Evolutionary conservation across 2,888 invertebrate species (phyloP).

Genomic region (Clitarchus hookeri): DNA sequence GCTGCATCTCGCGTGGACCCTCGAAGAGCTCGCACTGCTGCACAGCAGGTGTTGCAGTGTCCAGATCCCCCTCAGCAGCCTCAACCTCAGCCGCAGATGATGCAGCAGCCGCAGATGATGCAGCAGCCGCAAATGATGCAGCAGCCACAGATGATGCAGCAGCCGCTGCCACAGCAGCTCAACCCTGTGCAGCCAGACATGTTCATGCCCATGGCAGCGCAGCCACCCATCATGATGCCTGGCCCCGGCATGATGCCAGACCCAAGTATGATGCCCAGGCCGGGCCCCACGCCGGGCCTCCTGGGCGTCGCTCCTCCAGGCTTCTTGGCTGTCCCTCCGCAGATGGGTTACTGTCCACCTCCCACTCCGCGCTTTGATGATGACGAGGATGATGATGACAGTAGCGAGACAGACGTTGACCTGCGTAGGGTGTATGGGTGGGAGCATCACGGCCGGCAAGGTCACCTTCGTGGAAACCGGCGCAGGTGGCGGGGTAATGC

Average conservation of each 20-base stretch:
- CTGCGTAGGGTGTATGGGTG: slow-evolving; percentile 30
- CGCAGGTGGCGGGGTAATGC: neutral
- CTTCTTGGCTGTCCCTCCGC: neutral
- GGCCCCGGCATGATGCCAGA: slow-evolving; percentile 24
- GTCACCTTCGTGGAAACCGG: neutral
- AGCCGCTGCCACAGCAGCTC: neutral
- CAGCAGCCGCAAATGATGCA: neutral
- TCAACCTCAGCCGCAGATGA: neutral
- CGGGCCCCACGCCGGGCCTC: slow-evolving; percentile 31
- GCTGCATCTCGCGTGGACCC: slow-evolving; percentile 20
- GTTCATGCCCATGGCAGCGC: neutral
- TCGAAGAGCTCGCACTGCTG: slow-evolving; percentile 16
- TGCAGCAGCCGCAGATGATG: neutral
- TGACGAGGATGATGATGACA: neutral
- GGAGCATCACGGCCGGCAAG: neutral
- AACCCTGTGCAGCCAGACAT: neutral
- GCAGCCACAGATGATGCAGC: neutral
- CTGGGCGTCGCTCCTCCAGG: slow-evolving; percentile 31
- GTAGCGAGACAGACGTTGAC: slow-evolving; percentile 31
- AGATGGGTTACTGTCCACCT: slow-evolving; percentile 22
- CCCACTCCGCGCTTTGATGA: slow-evolving; percentile 32
- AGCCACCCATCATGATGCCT: slow-evolving; percentile 16
- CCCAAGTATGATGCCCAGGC: slow-evolving; percentile 18
- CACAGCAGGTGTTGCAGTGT: slow-evolving; percentile 12
- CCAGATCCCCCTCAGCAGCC: neutral